Percentiles rank a stretch among this genome's conserved stretches.
Evolutionary conservation across 2,113 vertebrate species (phyloP).

Genomic region (Eretmochelys imbricata): DNA sequence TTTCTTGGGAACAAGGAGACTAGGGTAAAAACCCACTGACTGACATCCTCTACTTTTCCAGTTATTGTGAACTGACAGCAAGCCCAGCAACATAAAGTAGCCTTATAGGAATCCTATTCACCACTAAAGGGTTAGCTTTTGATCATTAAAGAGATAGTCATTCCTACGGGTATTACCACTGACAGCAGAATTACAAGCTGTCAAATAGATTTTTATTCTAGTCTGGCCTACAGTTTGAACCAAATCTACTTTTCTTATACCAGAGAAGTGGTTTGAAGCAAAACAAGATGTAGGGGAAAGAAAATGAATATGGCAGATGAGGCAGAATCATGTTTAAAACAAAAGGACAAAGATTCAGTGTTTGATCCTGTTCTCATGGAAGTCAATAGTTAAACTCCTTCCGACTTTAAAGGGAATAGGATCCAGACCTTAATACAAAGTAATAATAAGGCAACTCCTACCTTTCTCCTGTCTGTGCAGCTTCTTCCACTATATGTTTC

Average conservation of each 20-base stretch:
- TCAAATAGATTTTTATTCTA: neutral
- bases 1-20: conserved; percentile 16
- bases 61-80: neutral
- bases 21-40: neutral
- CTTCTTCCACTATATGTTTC: neutral
- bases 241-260: neutral
- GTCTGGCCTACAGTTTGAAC: neutral
- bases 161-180: neutral
- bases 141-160: neutral
- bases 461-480: neutral
- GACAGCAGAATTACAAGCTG: neutral
- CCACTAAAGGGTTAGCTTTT: fast-evolving
- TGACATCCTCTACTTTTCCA: neutral
- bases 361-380: neutral
- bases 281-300: neutral
- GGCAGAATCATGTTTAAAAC: neutral
- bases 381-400: neutral
- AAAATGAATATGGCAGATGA: neutral
- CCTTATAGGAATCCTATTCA: neutral
- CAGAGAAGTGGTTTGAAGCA: neutral
- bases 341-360: neutral
- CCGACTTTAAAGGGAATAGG: neutral
- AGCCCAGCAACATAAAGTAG: neutral
- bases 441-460: conserved; percentile 6
- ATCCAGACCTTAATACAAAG: neutral